A percentile compares a stretch with the other conserved stretches of the same genome.
Evolutionary conservation across 2,797 vertebrate species (phyloP).

Genomic region (Orestias chungarensis): DNA sequence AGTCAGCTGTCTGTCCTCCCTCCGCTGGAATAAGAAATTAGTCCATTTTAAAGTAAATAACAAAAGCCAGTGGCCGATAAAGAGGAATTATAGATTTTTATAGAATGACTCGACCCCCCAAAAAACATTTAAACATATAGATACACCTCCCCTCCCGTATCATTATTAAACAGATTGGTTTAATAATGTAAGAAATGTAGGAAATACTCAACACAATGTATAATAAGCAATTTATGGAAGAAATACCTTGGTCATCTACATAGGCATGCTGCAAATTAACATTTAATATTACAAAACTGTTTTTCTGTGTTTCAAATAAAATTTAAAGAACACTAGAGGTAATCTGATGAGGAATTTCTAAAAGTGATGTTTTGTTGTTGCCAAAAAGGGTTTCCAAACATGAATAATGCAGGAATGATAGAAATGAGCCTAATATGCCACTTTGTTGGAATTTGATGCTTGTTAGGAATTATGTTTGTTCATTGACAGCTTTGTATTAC

Average conservation of each 20-base stretch:
- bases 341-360: constrained; percentile 19
- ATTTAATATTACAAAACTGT: constrained; percentile 22
- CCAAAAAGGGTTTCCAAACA: constrained; percentile 22
- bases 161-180: constrained; percentile 71
- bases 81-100: constrained; percentile 84
- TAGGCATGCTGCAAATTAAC: constrained; percentile 19
- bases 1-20: constrained; percentile 82
- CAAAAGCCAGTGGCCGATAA: constrained; percentile 82
- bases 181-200: constrained; percentile 53
- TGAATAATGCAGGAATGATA: constrained; percentile 20
- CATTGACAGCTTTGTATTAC: constrained; percentile 2
- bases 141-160: constrained; percentile 41
- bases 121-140: constrained; percentile 79
- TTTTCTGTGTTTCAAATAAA: constrained; percentile 30
- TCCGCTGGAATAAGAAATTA: constrained; percentile 88
- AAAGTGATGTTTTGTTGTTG: constrained; percentile 29
- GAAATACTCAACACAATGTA: constrained; percentile 50
- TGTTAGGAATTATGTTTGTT: constrained; percentile 1
- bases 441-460: constrained; percentile 45
- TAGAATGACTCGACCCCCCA: constrained; percentile 76
- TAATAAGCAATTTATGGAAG: constrained; percentile 46
- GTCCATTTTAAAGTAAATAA: constrained; percentile 87
- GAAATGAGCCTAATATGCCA: constrained; percentile 42
- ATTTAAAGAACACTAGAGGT: constrained; percentile 41
- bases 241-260: constrained; percentile 39